A percentile compares a stretch with the other conserved stretches of the same genome.
phyloP scores from a whole-genome alignment of 2,797 vertebrate species.

The Typhlichthys subterraneus region DNA sequence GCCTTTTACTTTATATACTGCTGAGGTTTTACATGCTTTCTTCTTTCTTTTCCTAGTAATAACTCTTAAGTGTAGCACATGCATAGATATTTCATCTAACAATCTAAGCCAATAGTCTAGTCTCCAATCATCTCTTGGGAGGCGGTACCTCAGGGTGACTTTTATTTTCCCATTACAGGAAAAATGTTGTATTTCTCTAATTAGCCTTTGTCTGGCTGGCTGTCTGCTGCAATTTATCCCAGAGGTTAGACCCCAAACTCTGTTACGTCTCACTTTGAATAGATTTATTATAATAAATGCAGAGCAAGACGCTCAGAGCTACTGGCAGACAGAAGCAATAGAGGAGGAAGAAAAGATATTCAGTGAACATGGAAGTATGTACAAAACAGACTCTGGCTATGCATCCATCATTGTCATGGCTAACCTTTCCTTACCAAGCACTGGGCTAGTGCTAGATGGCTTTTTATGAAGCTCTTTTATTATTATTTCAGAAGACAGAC shows the following conservation, averaged over 20 bases:
- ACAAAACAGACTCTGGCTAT: constrained; percentile 45
- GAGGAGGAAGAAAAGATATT: constrained; percentile 37
- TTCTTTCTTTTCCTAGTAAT: background rate
- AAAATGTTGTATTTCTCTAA: constrained; percentile 54
- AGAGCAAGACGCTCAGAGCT: constrained; percentile 25
- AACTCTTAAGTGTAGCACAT: background rate
- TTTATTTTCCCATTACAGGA: constrained; percentile 57
- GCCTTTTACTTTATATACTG: constrained; percentile 2
- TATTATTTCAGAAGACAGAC: constrained; percentile 24
- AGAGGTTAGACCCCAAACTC: constrained; percentile 22
- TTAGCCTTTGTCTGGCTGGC: constrained; percentile 65
- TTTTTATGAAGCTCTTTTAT: constrained; percentile 22
- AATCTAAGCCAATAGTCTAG: background rate
- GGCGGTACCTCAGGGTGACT: constrained; percentile 27
- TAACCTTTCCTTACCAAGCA: constrained; percentile 56
- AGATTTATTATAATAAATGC: constrained; percentile 56
- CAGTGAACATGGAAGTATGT: constrained; percentile 51
- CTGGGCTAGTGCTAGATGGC: constrained; percentile 11
- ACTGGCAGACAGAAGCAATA: constrained; percentile 14
- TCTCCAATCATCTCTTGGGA: constrained; percentile 29
- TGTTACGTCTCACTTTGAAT: constrained; percentile 18
- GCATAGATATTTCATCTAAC: constrained; percentile 1
- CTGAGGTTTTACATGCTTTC: background rate
- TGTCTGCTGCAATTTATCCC: constrained; percentile 40
- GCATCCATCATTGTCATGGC: constrained; percentile 53